phyloP scores from a whole-genome alignment of 2,113 vertebrate species.

The Agapornis roseicollis region DNA sequence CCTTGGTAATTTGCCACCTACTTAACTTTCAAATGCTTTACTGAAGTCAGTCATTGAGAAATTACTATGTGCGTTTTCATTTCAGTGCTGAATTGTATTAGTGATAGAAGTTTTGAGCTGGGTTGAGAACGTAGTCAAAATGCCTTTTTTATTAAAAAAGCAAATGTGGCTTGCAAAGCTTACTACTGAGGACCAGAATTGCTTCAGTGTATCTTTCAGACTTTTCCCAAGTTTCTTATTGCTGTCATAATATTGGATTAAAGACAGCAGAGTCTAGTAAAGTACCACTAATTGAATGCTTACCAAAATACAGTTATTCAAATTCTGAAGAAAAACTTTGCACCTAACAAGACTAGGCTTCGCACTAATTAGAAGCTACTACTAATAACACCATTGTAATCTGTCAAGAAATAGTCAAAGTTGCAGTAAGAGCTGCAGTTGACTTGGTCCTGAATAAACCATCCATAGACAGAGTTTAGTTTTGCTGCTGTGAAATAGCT shows the following conservation, averaged over 20 bases:
- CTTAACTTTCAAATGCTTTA: neutral
- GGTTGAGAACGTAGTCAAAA: neutral
- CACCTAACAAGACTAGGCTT: conserved; percentile 15
- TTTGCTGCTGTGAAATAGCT: neutral
- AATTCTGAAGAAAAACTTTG: conserved; percentile 19
- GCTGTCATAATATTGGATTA: conserved; percentile 17
- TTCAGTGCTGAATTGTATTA: neutral
- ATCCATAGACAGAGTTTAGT: neutral
- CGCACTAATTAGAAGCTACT: neutral
- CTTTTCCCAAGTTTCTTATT: conserved; percentile 13
- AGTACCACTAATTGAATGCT: neutral
- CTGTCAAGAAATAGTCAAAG: neutral
- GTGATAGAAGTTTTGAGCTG: neutral
- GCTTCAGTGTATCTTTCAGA: neutral
- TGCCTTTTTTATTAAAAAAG: neutral
- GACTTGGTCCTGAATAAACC: neutral
- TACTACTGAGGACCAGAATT: neutral
- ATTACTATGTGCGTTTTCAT: neutral
- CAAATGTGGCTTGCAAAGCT: neutral
- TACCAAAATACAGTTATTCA: neutral
- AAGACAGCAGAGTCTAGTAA: conserved; percentile 38
- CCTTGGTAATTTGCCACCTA: neutral
- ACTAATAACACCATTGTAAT: conserved; percentile 15
- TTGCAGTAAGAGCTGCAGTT: neutral
- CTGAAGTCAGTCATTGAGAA: neutral